Evolutionary conservation across 1,140 invertebrate genomes (phyloP).

Genomic region (Zaprionus tsacasi): DNA sequence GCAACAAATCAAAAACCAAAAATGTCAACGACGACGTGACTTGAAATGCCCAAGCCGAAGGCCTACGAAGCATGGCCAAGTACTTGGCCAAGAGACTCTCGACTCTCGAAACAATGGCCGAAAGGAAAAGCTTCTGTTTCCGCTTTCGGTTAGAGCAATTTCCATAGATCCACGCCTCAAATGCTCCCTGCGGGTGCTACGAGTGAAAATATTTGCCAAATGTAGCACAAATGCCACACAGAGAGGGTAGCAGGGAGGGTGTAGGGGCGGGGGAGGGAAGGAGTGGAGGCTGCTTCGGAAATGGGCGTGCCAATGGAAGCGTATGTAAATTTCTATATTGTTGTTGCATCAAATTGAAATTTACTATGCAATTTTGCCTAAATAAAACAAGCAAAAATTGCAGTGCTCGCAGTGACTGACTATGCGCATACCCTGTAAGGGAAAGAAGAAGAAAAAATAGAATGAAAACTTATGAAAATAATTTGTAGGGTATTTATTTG

Average conservation of each 20-base stretch:
- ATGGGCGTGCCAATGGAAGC: slow-evolving; percentile 16
- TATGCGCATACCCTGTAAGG: not conserved
- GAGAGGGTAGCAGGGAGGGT: not conserved
- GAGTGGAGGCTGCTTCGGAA: not conserved
- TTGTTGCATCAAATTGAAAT: slow-evolving; percentile 55
- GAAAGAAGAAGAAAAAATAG: not conserved
- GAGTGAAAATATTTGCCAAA: slow-evolving; percentile 54
- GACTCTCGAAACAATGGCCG: slow-evolving; percentile 44
- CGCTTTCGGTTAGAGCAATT: slow-evolving; percentile 47
- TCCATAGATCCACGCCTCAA: slow-evolving; percentile 28
- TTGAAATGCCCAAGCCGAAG: slow-evolving; percentile 11
- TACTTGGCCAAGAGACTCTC: slow-evolving; percentile 15
- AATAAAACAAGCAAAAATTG: slow-evolving; percentile 11
- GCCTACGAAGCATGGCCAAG: slow-evolving; percentile 24
- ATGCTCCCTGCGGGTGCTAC: slow-evolving; percentile 26
- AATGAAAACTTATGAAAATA: not conserved
- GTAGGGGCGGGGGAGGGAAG: not conserved
- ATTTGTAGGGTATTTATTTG: not conserved
- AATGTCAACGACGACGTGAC: slow-evolving; percentile 1
- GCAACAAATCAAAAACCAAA: slow-evolving; percentile 45
- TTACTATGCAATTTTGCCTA: slow-evolving; percentile 41
- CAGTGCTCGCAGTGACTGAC: too few relatives aligned
- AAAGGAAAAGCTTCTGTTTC: slow-evolving; percentile 49
- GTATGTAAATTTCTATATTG: slow-evolving; percentile 57
- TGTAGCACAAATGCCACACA: slow-evolving; percentile 32